Evolutionary conservation across 2,113 vertebrate genomes (phyloP).

Genomic region (Carassius auratus): DNA sequence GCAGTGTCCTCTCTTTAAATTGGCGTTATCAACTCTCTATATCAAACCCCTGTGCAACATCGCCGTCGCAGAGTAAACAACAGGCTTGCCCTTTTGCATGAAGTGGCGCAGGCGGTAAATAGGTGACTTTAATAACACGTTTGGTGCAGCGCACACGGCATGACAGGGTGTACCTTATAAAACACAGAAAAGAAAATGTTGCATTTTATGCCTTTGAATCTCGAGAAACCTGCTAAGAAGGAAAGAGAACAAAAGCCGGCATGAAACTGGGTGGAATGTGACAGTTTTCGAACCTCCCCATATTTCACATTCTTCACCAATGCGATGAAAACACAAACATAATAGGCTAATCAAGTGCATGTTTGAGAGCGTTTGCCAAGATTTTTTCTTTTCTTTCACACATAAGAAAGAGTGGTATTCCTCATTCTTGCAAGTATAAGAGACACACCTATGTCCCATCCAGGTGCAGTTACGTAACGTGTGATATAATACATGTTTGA

Average conservation of each 20-base stretch:
- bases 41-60: conserved; percentile 76
- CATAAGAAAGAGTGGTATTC: conserved; percentile 37
- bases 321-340: conserved; percentile 32
- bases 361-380: conserved; percentile 46
- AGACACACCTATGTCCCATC: conserved; percentile 47
- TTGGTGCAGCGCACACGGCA: not conserved
- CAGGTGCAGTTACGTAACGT: not conserved
- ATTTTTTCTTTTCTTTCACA: conserved; percentile 11
- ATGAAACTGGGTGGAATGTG: conserved; percentile 62
- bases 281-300: conserved; percentile 57
- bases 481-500: not conserved
- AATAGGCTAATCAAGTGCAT: conserved; percentile 49
- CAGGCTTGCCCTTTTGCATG: conserved; percentile 73
- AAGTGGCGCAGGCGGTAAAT: conserved; percentile 62
- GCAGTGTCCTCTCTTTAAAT: conserved; percentile 81
- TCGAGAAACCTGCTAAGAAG: conserved; percentile 70
- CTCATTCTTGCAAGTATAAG: conserved; percentile 46
- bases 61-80: conserved; percentile 77
- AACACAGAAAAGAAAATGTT: conserved; percentile 53
- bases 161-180: conserved; percentile 10
- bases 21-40: conserved; percentile 78
- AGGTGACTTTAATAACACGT: conserved; percentile 56
- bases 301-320: conserved; percentile 65
- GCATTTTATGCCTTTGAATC: conserved; percentile 58
- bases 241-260: conserved; percentile 36